A percentile compares a stretch with the other conserved stretches of the same genome.
Evolutionary conservation across 2,888 invertebrate species (phyloP).

Genomic region (Ophion ventricosus): DNA sequence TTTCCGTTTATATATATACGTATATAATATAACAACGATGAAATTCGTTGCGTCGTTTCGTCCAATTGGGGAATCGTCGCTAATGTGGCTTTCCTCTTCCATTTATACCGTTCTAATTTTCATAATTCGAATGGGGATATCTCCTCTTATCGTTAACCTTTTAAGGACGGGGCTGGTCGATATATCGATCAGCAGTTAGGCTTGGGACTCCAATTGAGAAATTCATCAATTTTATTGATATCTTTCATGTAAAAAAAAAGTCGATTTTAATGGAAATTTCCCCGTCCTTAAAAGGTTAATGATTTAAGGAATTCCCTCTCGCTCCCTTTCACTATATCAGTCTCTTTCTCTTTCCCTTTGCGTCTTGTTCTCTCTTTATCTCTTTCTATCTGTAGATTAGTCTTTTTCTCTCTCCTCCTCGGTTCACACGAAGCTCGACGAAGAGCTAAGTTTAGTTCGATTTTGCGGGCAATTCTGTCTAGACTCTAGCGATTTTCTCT

Average conservation of each 20-base stretch:
- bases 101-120: slow-evolving; percentile 35
- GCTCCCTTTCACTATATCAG: too few relatives aligned
- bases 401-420: not conserved
- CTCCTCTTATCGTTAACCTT: slow-evolving; percentile 43
- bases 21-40: slow-evolving; percentile 42
- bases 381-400: slow-evolving; percentile 1
- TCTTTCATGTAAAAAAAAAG: too few relatives aligned
- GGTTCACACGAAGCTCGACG: not conserved
- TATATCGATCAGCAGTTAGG: too few relatives aligned
- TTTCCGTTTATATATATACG: too few relatives aligned
- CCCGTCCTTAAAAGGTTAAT: too few relatives aligned
- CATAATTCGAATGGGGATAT: slow-evolving; percentile 57
- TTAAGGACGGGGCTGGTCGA: too few relatives aligned
- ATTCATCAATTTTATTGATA: too few relatives aligned
- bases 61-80: slow-evolving; percentile 25
- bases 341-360: slow-evolving; percentile 11
- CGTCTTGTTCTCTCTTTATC: slow-evolving; percentile 11
- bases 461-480: slow-evolving; percentile 53
- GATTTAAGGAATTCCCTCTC: slow-evolving; percentile 46
- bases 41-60: slow-evolving; percentile 59
- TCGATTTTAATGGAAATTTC: too few relatives aligned
- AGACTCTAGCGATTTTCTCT: slow-evolving; percentile 28
- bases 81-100: slow-evolving; percentile 11
- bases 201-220: too few relatives aligned
- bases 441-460: slow-evolving; percentile 61